Base-by-base conservation (phyloP, 1,140 invertebrate species). In the Colletes gigas region DNA sequence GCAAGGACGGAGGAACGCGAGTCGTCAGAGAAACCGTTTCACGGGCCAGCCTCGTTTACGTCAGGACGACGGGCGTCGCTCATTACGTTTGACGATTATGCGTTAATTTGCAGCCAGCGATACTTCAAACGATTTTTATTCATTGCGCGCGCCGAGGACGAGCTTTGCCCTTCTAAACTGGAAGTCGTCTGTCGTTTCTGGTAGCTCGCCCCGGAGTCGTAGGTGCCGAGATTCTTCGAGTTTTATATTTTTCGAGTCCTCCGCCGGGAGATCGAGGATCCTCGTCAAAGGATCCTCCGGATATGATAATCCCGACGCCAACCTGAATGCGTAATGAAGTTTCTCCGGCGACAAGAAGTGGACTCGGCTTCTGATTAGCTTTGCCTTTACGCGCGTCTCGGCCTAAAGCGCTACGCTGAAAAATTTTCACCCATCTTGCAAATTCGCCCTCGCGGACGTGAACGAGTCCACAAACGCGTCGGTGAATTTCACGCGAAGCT, bases 41-140 rank as follows among this genome's bases (percentile, higher is more conserved):
- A 78, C 66, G 60, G 65, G 54, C 68, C 60, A 55, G 62, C 62
- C 70, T 83, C 78, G 82, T 76, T 63, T 80, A 77, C 78, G 54
- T 65, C 68, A 66, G 77, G 73, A 66, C 67, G 84, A 78, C 65
- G 73, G 54, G 19, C 81, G 88, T 82, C 55, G 76, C 83, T 93
- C 92, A 92, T 93, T 93, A 92, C 92, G 92, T 93, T 93, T 93
- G 92, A 92, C 92, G 93, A 93, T 93, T 93, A 93, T 93, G 92
- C 92, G 89, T 93, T 93, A 93, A 93, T 93, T 93, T 93, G 86
- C 92, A 91, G 90, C 90, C 90, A 91, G 91, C 89, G 90, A 93
- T 93, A 93, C 92, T 93, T 93, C 92, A 93, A 93, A 93, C 92
- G 92, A 85, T 93, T 93, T 93, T 93, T 93, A 93, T 93, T 93